Percentiles rank a stretch among this genome's conserved stretches.
phyloP scores from a whole-genome alignment of 2,888 invertebrate species.

The Galeopsomyia nigrocyanea region DNA sequence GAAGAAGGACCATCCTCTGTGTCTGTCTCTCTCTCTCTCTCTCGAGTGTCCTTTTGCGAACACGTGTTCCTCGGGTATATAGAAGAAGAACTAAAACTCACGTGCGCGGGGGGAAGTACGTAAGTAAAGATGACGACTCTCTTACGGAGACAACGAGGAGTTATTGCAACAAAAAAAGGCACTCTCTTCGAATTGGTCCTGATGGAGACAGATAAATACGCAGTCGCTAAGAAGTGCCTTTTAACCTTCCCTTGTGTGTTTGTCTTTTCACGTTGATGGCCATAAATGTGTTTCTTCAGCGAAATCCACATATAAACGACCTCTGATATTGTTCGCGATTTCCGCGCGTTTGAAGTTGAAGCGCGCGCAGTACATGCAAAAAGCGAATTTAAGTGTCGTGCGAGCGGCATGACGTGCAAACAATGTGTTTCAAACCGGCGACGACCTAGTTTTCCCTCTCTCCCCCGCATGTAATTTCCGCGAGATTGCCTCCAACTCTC shows the following conservation, averaged over 20 bases:
- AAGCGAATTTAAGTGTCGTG: no score
- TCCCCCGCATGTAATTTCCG: slow-evolving; percentile 5
- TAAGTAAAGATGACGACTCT: slow-evolving; percentile 32
- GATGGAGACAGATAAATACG: slow-evolving; percentile 34
- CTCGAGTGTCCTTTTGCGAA: slow-evolving; percentile 25
- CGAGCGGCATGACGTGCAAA: slow-evolving; percentile 29
- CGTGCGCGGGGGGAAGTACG: neutral
- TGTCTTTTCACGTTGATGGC: slow-evolving; percentile 19
- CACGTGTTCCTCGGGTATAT: slow-evolving; percentile 8
- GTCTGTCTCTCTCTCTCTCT: neutral
- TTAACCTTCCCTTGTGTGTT: slow-evolving; percentile 14
- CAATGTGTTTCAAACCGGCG: slow-evolving; percentile 20
- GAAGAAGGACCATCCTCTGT: neutral
- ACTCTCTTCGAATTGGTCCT: slow-evolving; percentile 14
- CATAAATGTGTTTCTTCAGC: slow-evolving; percentile 29
- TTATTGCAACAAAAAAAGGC: neutral
- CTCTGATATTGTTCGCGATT: no score
- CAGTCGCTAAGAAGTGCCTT: neutral
- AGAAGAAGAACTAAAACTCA: slow-evolving; percentile 30
- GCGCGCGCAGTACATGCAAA: neutral
- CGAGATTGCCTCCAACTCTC: neutral
- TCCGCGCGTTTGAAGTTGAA: neutral
- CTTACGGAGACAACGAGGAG: no score
- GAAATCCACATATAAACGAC: neutral
- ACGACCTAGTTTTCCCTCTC: slow-evolving; percentile 17